Evolutionary conservation across 2,888 invertebrate genomes (phyloP).

Genomic region (Platypus cylindrus): DNA sequence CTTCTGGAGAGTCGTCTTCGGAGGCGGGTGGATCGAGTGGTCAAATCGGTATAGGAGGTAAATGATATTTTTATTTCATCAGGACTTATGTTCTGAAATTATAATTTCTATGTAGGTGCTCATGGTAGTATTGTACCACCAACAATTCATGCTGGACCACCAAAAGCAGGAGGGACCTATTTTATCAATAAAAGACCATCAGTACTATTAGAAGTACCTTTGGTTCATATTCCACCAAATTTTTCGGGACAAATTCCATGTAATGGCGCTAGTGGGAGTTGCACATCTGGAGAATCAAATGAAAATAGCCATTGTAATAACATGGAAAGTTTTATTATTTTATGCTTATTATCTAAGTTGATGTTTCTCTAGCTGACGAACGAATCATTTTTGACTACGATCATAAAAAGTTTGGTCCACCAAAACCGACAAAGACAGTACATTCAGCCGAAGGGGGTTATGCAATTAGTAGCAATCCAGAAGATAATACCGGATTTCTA

Average conservation of each 20-base stretch:
- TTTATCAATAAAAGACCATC: slow-evolving; percentile 11
- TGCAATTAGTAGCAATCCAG: slow-evolving; percentile 9
- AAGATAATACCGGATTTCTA: slow-evolving; percentile 9
- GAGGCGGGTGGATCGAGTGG: too few relatives aligned
- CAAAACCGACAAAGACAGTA: too few relatives aligned
- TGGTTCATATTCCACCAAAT: slow-evolving; percentile 5
- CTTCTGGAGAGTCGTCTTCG: too few relatives aligned
- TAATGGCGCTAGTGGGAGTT: slow-evolving; percentile 7
- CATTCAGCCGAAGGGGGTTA: slow-evolving; percentile 10
- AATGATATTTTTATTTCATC: neutral
- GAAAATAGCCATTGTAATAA: neutral
- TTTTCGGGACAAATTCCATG: slow-evolving; percentile 14
- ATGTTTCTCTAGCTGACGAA: too few relatives aligned
- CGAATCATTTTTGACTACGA: too few relatives aligned
- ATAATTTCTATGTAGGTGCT: neutral
- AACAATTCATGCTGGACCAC: slow-evolving; percentile 10
- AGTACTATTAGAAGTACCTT: slow-evolving; percentile 5
- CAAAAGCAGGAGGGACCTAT: slow-evolving; percentile 8
- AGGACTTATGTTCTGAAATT: neutral
- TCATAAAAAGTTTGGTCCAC: too few relatives aligned
- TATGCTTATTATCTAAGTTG: too few relatives aligned
- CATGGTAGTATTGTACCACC: slow-evolving; percentile 5
- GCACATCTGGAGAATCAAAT: slow-evolving; percentile 3
- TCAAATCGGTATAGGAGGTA: neutral
- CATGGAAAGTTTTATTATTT: too few relatives aligned